Base-by-base conservation (phyloP, 2,888 invertebrate genomes). In the Cotesia congregata region DNA sequence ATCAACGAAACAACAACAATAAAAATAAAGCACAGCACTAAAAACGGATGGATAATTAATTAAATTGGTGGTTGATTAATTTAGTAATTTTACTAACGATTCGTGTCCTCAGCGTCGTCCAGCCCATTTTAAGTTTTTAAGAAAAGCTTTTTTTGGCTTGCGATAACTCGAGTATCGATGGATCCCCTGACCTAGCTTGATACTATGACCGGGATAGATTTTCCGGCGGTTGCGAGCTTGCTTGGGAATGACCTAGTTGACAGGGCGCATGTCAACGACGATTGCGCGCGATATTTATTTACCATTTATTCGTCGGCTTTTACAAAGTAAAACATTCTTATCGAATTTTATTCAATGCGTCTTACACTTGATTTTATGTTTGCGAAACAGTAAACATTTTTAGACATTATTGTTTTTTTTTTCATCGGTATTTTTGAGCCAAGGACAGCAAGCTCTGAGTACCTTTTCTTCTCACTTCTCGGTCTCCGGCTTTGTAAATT, bases 21-120 rank as follows among this genome's bases (percentile, higher is more conserved):
- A 60, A 15, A 61, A 65, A 50, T 60, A n/a, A 30, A 70, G n/a
- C 39, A 69, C 38, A 75, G 30, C 30, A 30, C 62, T 60, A 6
- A 30, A 30, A 30, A 30, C 30, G 30, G 30, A 30, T 30, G 3
- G 30, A 30, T 30, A 5, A 62, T 20, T 30, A 41, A 17, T 17
- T 17, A 17, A 17, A 70, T 38, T 69, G 20, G 7, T 6, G 60
- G 39, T 38, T n/a, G n/a, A 61, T 74, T 17, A 68, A 40, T 61
- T 74, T 40, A 9, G 12, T 65, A 15, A 62, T 39, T 62, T 80
- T 87, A 90, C 92, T 92, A 90, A 92, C 92, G 90, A 92, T 89
- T 86, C 92, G 91, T 74, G 91, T 90, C 80, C 92, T 91, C 59
- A 92, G 85, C 75, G 91, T 91, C 81, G 92, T 90, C 92, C 92